Evolutionary conservation across 2,888 invertebrate species (phyloP).

Genomic region (Drepanosiphum platanoidis): DNA sequence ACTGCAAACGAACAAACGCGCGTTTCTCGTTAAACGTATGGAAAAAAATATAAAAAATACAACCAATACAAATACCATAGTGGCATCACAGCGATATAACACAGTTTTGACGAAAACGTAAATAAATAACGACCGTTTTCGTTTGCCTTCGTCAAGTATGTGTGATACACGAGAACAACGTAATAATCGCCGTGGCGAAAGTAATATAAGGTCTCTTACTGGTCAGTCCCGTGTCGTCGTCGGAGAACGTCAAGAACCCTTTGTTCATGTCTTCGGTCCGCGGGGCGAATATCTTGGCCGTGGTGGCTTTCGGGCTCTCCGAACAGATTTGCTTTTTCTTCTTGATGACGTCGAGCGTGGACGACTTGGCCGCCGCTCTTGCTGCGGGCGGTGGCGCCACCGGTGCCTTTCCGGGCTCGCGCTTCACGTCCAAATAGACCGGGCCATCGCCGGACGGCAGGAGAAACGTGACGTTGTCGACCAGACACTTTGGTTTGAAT

Average conservation of each 20-base stretch:
- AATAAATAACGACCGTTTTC: not conserved
- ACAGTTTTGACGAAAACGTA: not conserved
- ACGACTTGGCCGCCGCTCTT: constrained; percentile 61
- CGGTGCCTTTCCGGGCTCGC: constrained; percentile 64
- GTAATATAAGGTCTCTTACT: too few species aligned
- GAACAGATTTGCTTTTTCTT: constrained; percentile 65
- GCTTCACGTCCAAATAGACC: constrained; percentile 26
- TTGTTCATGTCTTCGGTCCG: constrained; percentile 93
- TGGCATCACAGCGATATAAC: too few species aligned
- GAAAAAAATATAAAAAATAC: not conserved
- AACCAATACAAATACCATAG: constrained; percentile 32
- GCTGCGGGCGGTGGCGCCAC: constrained; percentile 64
- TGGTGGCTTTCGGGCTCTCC: constrained; percentile 74
- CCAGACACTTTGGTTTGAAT: constrained; percentile 38
- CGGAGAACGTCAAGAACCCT: constrained; percentile 88
- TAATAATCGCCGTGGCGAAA: too few species aligned
- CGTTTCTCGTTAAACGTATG: too few species aligned
- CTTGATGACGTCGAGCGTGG: constrained; percentile 64
- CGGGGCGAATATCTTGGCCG: constrained; percentile 81
- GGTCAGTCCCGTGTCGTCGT: constrained; percentile 83
- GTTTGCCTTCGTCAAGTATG: too few species aligned
- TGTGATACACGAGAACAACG: too few species aligned
- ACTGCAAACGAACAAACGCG: constrained; percentile 70
- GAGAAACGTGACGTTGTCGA: constrained; percentile 46
- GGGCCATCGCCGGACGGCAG: constrained; percentile 49